Base-by-base conservation (phyloP, 2,797 vertebrate genomes). In the Myioborus miniatus region DNA sequence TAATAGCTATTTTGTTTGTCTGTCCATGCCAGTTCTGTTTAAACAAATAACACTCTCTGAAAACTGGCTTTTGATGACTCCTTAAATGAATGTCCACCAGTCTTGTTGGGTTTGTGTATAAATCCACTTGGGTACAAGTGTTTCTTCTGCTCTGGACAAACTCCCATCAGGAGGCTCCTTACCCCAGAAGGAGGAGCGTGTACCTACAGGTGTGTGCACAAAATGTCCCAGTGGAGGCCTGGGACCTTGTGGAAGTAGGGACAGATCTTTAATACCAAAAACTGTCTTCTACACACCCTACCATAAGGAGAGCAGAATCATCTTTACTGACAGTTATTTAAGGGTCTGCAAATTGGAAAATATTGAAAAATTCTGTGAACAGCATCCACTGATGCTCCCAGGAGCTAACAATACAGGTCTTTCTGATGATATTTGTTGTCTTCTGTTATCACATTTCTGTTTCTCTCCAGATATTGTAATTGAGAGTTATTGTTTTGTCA, bases 401-500 rank as follows among this genome's bases (percentile, higher is more conserved):
- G 19, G 32, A 71, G 58, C 71, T 55, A 60, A 30, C 76, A 87
- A 0, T 55, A 13, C 43, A 3, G 2, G 43, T 91, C 59, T 13
- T 82, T 83, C 72, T 44, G 77, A 72, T 82, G 5, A 26, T 65
- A 92, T 74, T 41, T 89, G 69, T 70, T 79, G 86, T 77, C 83
- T 62, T 55, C 36, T 22, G 5, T 76, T 83, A 79, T 23, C 64
- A 49, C 36, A 9, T 53, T 50, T 34, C 92, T 87, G 52, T 78
- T 93, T 77, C 81, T 93, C 43, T 82, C 71, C 69, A 50, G 44
- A 59, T 53, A 43, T 1, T 76, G 64, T 94, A 91, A 80, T n/a
- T 47, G 67, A 90, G 84, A 97, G 78, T 69, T 86, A 69, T 53
- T 90, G 92, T 89, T 97, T 95, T 93, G 92, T 97, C 84, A 89